Conservation (phyloP, 2,113 vertebrate genomes). For the Stigmatopora argus region DNA sequence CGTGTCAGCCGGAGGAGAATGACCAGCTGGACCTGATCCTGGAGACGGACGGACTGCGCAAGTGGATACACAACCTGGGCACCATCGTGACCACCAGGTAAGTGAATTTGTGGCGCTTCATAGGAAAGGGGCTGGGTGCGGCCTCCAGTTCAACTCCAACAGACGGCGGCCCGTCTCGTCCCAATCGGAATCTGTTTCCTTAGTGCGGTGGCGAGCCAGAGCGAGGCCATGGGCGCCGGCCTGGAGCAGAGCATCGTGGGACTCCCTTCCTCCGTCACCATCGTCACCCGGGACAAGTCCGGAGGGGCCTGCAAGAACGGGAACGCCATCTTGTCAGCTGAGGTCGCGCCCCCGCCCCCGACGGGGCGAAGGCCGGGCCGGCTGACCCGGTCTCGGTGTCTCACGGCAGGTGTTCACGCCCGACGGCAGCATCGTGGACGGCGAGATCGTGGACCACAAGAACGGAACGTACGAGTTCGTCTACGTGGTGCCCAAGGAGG, state of each 20-base stretch:
- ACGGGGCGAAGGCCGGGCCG: neutral
- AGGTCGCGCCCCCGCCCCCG: slow-evolving; percentile 45
- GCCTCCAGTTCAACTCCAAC: neutral
- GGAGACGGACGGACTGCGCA: slow-evolving; percentile 90
- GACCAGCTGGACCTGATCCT: slow-evolving; percentile 92
- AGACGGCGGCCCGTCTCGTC: no score
- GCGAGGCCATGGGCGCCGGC: slow-evolving; percentile 87
- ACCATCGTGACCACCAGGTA: slow-evolving; percentile 86
- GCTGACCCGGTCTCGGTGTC: neutral
- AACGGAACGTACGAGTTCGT: slow-evolving; percentile 94
- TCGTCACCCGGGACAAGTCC: slow-evolving; percentile 94
- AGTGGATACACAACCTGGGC: slow-evolving; percentile 94
- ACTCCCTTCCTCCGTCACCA: slow-evolving; percentile 86
- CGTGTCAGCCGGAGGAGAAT: slow-evolving; percentile 86
- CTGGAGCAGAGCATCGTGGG: slow-evolving; percentile 88
- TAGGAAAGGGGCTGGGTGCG: neutral
- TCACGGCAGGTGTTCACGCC: slow-evolving; percentile 80
- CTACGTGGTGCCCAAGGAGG: slow-evolving; percentile 91
- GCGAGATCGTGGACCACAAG: slow-evolving; percentile 93
- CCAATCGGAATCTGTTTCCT: neutral
- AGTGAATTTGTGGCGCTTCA: neutral
- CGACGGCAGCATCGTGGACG: slow-evolving; percentile 89
- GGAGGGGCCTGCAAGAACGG: slow-evolving; percentile 92
- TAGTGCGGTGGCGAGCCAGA: slow-evolving; percentile 93
- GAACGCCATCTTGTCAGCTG: slow-evolving; percentile 88